Conservation (phyloP, 2,113 vertebrate species). For the Abramis brama region DNA sequence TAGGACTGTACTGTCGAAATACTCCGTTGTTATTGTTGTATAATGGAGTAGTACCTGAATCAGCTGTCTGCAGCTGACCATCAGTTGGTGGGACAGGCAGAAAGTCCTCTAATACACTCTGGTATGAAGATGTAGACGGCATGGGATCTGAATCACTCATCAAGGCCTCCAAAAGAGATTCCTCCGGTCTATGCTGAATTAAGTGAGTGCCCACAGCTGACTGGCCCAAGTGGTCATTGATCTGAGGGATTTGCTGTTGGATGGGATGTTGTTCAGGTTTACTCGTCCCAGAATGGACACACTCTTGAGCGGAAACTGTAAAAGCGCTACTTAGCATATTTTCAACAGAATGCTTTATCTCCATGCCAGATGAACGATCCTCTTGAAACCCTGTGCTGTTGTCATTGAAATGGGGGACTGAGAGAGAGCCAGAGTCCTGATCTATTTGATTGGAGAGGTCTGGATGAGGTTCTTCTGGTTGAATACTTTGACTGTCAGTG, state of each 20-base stretch:
- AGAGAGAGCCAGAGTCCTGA: not conserved
- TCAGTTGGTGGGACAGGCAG: constrained; percentile 49
- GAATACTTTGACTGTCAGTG: constrained; percentile 56
- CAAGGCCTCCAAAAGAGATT: constrained; percentile 24
- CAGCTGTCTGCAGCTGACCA: constrained; percentile 53
- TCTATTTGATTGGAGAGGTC: not conserved
- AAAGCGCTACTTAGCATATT: constrained; percentile 58
- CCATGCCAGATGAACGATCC: constrained; percentile 5
- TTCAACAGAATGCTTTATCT: constrained; percentile 57
- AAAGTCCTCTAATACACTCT: constrained; percentile 55
- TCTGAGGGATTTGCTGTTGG: constrained; percentile 34
- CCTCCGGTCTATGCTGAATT: constrained; percentile 35
- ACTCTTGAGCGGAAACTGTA: constrained; percentile 24
- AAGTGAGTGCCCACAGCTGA: constrained; percentile 51
- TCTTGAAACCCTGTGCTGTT: not conserved
- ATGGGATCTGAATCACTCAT: constrained; percentile 59
- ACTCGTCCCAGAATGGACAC: constrained; percentile 33
- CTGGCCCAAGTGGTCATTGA: constrained; percentile 57
- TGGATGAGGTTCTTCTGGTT: constrained; percentile 22
- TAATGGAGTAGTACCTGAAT: constrained; percentile 40
- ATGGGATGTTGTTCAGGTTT: constrained; percentile 36
- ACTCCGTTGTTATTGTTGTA: constrained; percentile 52
- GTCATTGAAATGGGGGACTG: not conserved
- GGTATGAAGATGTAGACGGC: constrained; percentile 57
- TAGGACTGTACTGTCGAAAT: constrained; percentile 48